phyloP scores from a whole-genome alignment of 2,888 invertebrate genomes.

The Parnassius apollo region DNA sequence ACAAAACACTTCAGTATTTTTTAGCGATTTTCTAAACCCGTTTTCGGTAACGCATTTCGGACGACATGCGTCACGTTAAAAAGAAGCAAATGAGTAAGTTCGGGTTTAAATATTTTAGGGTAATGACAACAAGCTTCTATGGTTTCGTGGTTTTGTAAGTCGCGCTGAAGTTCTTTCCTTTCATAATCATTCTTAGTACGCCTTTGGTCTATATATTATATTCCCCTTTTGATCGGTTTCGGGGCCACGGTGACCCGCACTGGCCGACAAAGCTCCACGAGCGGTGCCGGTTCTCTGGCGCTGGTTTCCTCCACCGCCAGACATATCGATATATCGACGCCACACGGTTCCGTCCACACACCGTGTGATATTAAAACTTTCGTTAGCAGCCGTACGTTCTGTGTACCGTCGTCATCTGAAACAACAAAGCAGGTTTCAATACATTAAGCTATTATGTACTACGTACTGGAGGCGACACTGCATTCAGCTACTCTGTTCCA shows the following conservation, averaged over 20 bases:
- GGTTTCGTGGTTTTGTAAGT: neutral
- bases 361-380: constrained; percentile 94
- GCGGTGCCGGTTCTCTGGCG: constrained; percentile 64
- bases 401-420: constrained; percentile 77
- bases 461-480: no score
- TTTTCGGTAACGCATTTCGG: no score
- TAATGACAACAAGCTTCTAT: no score
- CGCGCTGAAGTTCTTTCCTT: neutral
- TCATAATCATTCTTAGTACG: neutral
- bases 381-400: constrained; percentile 87
- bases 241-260: constrained; percentile 93
- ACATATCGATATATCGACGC: constrained; percentile 92
- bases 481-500: no score
- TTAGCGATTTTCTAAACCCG: no score
- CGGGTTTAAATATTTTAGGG: no score
- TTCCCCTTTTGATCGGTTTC: constrained; percentile 92
- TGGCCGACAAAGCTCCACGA: constrained; percentile 91
- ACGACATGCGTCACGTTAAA: no score
- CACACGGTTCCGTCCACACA: constrained; percentile 95
- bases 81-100: no score
- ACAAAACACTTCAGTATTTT: no score
- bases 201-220: constrained; percentile 50
- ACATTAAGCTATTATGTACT: no score
- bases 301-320: constrained; percentile 84
- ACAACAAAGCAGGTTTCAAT: constrained; percentile 27